These are phyloP conservation scores for Rhadinocentrus ornatus DNA, from an alignment of 2,797 vertebrate species.

Conservation along the genomic window DNA sequence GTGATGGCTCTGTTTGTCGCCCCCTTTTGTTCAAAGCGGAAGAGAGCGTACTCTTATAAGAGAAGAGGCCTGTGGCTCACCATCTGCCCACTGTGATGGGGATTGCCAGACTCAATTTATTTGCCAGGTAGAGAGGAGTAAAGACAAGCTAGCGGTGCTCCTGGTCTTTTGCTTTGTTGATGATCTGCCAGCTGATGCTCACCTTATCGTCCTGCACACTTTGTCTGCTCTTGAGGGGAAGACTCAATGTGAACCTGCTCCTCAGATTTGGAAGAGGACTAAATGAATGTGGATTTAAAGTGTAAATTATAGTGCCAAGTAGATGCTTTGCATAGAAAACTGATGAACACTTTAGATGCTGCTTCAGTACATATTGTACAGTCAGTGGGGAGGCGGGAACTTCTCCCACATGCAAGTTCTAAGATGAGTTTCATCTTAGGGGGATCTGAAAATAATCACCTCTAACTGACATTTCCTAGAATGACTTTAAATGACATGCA, in stretches of 20 bases:
- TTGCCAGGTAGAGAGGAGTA: slow-evolving; percentile 65
- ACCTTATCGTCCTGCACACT: neutral
- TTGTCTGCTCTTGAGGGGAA: slow-evolving; percentile 17
- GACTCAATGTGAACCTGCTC: neutral
- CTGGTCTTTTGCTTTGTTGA: slow-evolving; percentile 26
- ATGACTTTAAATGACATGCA: neutral
- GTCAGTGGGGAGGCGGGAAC: neutral
- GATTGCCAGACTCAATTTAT: slow-evolving; percentile 53
- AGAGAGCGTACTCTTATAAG: slow-evolving; percentile 59
- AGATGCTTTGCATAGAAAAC: neutral
- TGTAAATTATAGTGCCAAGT: neutral
- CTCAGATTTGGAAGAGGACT: neutral
- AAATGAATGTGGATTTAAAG: neutral
- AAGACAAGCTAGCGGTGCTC: slow-evolving; percentile 21
- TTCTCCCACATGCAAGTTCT: neutral
- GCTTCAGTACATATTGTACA: neutral
- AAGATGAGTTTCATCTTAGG: no score
- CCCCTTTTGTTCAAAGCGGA: slow-evolving; percentile 75
- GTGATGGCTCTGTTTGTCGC: slow-evolving; percentile 70
- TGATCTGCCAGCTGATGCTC: slow-evolving; percentile 30
- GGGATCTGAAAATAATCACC: neutral
- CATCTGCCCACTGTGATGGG: slow-evolving; percentile 75
- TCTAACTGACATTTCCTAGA: neutral
- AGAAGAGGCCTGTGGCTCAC: slow-evolving; percentile 74
- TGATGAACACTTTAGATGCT: neutral